phyloP scores from a whole-genome alignment of 92 coral and sea anemone genomes.

The Phenganax subtilis region DNA sequence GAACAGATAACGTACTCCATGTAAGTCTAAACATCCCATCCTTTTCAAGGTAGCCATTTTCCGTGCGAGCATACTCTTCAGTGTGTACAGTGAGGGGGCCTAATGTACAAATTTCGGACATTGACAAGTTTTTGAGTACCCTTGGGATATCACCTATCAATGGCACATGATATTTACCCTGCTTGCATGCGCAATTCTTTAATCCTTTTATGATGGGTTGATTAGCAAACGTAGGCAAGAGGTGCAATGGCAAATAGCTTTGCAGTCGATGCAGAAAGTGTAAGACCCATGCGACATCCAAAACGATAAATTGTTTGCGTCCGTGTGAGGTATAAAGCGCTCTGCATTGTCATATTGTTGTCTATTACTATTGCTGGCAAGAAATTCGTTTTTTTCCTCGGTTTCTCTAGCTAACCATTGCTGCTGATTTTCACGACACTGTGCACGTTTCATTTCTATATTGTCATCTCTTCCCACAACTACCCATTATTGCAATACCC shows the following conservation, averaged over 20 bases:
- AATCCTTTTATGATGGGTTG: neutral
- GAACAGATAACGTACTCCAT: too few relatives aligned
- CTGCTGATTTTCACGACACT: too few relatives aligned
- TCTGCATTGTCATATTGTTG: neutral
- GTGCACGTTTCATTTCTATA: too few relatives aligned
- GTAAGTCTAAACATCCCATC: neutral
- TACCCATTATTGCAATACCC: too few relatives aligned
- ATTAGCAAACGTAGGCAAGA: neutral
- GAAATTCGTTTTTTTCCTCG: neutral
- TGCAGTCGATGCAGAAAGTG: neutral
- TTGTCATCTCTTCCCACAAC: too few relatives aligned
- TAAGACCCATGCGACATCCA: neutral
- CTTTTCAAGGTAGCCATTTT: conserved; percentile 1
- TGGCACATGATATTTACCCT: neutral
- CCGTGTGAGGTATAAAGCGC: neutral
- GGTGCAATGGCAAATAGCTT: neutral
- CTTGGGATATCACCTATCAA: neutral
- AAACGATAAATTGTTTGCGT: neutral
- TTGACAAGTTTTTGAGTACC: neutral
- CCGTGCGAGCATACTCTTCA: neutral
- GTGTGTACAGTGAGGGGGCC: neutral
- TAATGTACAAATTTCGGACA: neutral
- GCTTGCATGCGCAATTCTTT: neutral
- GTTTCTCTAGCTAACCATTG: too few relatives aligned
- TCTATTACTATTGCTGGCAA: neutral